Evolutionary conservation across 2,113 vertebrate species (phyloP), one percentile per base, ranked within the genome.

Genomic region (Rhodinocichla rosea): DNA sequence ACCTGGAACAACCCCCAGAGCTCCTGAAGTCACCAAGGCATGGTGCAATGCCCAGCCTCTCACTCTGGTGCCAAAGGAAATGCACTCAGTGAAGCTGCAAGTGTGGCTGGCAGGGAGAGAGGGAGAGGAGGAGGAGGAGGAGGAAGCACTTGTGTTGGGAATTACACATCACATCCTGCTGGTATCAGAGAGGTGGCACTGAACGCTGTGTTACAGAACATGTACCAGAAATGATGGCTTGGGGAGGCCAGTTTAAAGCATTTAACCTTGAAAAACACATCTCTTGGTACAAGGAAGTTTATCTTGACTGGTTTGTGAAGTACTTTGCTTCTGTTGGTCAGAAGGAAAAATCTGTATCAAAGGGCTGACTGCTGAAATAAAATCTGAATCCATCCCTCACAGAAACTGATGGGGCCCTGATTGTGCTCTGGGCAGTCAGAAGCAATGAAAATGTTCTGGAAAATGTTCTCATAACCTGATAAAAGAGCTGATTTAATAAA

Each of bases 401-500:
- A 52, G 67, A 83, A 88, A 69, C 6, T 0, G 1, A 21, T 9
- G 52, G 42, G 24, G 53, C 20, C 39, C 53, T 30, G 35, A 26
- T 7, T 77, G 69, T 24, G 53, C 47, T 68, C 17, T 1, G 7
- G 26, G 64, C 55, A 85, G 62, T 40, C 57, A 82, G 57, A 22
- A 95, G 69, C 16, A 53, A 50, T 50, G 80, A 78, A 94, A 90
- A 71, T 87, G 67, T 59, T 80, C 73, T 68, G 59, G 40, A 62
- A 78, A 92, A 37, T 63, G 78, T 76, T 90, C 94, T 80, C 50
- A 76, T 79, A 87, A 88, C 40, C 84, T 67, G 91, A 69, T 53
- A 85, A 97, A 96, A 94, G 80, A 33, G 71, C 63, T 89, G 78
- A 92, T 96, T 92, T 94, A 81, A 87, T 90, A 74, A 93, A 98